Evolutionary conservation across 2,888 invertebrate species (phyloP), one percentile per base, ranked within the genome.

Genomic region (Azorinus chamasolen): DNA sequence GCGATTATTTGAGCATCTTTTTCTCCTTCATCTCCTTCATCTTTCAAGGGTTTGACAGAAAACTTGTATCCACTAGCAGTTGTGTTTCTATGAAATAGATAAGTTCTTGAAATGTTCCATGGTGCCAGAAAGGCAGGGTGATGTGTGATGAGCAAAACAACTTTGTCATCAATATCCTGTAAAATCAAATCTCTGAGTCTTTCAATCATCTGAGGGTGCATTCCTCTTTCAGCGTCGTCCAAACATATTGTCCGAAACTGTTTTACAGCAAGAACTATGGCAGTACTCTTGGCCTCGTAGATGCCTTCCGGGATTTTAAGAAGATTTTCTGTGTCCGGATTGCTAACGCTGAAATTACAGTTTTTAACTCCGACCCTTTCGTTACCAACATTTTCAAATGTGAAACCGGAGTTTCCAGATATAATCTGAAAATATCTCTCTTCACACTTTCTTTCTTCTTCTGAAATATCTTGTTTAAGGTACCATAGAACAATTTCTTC

Each of bases 131-230:
- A 57, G n/a, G 41, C 41, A 2, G 41, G 57, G 22, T 57, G 41
- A 20, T 57, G 57, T 41, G 43, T 57, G 12, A 43, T 57, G 20
- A 57, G 8, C 2, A 57, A 5, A 24, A 57, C 24, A 3, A 43
- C 43, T 43, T 57, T 57, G 41, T 57, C 24, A 3, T 57, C 16
- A 6, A 57, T 24, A 0, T 20, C 1, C 25, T 14, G 20, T n/a
- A 57, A 16, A 20, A 57, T 41, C n/a, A 57, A 25, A 24, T 57
- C 57, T 24, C 57, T 41, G 57, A 79, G 59, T 25, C 68, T 64
- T 43, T 71, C 72, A 0, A 72, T 51, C 51, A 79, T 64, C 39
- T 79, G 79, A 1, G 75, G 75, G 62, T 79, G 79, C 79, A 79
- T 79, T 14, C 79, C 75, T 22, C 64, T 62, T n/a, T 68, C 79